Base-by-base conservation (phyloP, 2,113 vertebrate species). In the Acrocephalus arundinaceus region DNA sequence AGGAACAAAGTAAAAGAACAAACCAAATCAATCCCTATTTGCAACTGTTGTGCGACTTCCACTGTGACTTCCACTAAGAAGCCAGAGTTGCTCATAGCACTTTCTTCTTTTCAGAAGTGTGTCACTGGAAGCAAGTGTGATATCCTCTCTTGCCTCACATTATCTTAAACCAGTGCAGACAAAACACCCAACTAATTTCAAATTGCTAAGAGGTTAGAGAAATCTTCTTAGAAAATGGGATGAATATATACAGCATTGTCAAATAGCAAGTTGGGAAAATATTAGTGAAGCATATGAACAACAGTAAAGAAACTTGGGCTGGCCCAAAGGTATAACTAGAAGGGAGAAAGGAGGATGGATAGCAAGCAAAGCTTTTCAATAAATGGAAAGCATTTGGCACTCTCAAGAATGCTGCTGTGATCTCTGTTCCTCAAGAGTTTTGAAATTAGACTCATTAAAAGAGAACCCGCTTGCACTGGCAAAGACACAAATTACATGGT, bases 371-470 rank as follows among this genome's bases (percentile, higher is more conserved):
- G 45, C 48, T 87, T 78, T 28, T 25, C 43, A 67, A 78, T 43
- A 82, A 72, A 68, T 49, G 19, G 54, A 65, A 92, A 83, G 51
- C 31, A 65, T 61, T 84, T 63, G 74, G 52, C 31, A 15, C n/a
- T 59, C 81, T 87, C 74, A 72, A 49, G 57, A 57, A 91, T 91
- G 45, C 45, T 33, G 31, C 52, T 52, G 35, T 10, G 33, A 75
- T 66, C 70, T 71, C 61, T 81, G 30, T 27, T 87, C 77, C 84
- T 75, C 4, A 1, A 75, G 55, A 89, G 57, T 66, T 91, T 61
- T 65, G 74, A 89, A 85, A 72, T 23, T 22, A 79, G 23, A 39
- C 35, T 75, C 70, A 43, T 66, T 65, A 70, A 85, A 89, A 89
- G 51, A 67, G 33, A 91, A 41, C 4, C 11, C 31, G 55, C 62